Conservation (phyloP, 2,113 vertebrate genomes). For the Oreochromis spilurus region DNA sequence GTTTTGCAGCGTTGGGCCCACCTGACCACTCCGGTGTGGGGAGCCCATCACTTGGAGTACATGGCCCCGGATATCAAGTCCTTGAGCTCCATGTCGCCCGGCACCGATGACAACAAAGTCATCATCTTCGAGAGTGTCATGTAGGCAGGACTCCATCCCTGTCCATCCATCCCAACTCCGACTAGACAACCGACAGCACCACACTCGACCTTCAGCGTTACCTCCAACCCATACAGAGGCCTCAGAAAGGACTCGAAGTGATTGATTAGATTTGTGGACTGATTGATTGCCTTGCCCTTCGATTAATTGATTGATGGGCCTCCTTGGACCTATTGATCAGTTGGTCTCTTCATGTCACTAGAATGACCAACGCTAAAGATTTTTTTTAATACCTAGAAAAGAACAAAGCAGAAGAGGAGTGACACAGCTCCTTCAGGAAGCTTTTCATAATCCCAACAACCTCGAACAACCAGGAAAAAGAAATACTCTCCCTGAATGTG, state of each 20-base stretch:
- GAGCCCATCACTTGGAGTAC: slow-evolving; percentile 77
- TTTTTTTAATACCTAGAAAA: not conserved
- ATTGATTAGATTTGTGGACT: not conserved
- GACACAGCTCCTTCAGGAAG: not conserved
- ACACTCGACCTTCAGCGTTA: not conserved
- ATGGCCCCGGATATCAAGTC: slow-evolving; percentile 76
- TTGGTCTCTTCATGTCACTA: not conserved
- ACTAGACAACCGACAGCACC: not conserved
- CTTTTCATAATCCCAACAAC: not conserved
- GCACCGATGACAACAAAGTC: slow-evolving; percentile 75
- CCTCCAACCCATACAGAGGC: not conserved
- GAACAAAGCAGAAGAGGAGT: not conserved
- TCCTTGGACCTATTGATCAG: not conserved
- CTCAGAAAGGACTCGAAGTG: not conserved
- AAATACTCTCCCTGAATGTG: not conserved
- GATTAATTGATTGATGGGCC: not conserved
- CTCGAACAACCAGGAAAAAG: not conserved
- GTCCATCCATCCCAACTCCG: not conserved
- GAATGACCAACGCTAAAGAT: not conserved
- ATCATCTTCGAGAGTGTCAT: slow-evolving; percentile 82
- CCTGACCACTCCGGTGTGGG: slow-evolving; percentile 78
- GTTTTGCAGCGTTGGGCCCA: slow-evolving; percentile 72
- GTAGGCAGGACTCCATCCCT: slow-evolving; percentile 45
- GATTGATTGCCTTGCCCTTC: not conserved
- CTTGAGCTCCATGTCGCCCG: slow-evolving; percentile 62